phyloP scores from a whole-genome alignment of 2,888 invertebrate species.

The Lumbricus terrestris region DNA sequence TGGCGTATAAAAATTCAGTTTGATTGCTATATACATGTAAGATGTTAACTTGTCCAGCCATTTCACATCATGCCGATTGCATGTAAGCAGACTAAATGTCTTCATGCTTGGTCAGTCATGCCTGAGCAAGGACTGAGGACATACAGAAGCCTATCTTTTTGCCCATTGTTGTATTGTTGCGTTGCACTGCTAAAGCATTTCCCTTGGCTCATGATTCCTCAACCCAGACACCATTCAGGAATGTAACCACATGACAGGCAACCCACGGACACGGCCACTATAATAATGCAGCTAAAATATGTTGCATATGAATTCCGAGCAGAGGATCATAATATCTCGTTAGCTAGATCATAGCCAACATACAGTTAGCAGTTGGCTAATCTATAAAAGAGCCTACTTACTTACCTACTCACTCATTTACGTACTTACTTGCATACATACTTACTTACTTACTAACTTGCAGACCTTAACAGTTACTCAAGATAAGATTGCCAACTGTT shows the following conservation, averaged over 20 bases:
- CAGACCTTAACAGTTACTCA: background rate
- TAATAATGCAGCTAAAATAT: background rate
- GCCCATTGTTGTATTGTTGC: background rate
- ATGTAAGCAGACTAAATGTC: background rate
- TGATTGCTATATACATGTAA: background rate
- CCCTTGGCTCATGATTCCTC: background rate
- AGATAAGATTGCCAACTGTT: too few species aligned
- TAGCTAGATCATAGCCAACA: too few species aligned
- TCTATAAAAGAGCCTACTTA: too few species aligned
- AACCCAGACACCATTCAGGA: conserved; percentile 3
- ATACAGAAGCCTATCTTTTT: background rate
- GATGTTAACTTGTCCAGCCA: background rate
- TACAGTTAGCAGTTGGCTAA: too few species aligned
- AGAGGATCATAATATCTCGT: too few species aligned
- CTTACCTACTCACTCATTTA: too few species aligned
- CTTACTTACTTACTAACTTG: too few species aligned
- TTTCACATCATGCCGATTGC: background rate
- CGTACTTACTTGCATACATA: too few species aligned
- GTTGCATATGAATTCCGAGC: background rate
- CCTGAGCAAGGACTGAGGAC: background rate
- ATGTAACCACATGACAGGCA: background rate
- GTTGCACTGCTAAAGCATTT: background rate
- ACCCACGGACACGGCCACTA: background rate
- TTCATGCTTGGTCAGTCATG: background rate
- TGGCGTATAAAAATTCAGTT: background rate